Evolutionary conservation across 1,140 invertebrate genomes (phyloP), one percentile per base, ranked within the genome.

Genomic region (Drosophila malerkotliana): DNA sequence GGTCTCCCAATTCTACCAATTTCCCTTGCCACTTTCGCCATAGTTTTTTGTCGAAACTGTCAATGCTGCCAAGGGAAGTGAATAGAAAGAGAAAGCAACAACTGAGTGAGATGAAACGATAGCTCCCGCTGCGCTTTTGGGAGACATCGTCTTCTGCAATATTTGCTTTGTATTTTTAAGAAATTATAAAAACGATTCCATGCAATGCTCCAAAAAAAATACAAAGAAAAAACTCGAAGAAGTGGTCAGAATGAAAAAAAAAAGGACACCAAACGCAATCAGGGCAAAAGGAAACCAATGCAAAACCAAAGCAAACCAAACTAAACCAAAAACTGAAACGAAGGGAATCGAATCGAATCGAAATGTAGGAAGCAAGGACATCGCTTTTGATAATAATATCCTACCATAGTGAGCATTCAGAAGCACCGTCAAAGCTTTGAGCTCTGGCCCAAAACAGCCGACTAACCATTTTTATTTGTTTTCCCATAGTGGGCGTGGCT

Each of bases 91-190:
- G 26, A 28, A 28, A 28, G 26, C 26, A 28, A 7, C 26, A 28
- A 6, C 5, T 5, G 26, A 28, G 26, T 5, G 5, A 28, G 26
- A 28, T 28, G 6, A 7, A 28, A 7, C 26, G 26, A 6, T 28
- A 39, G 18, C 49, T 51, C 73, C 71, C 81, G 78, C 78, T 85
- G 81, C 63, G 73, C 81, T 77, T 81, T 85, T 80, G 77, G 63
- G 81, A 84, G 59, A 48, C 52, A 57, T 56, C 44, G 37, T 26
- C 73, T 71, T 78, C 58, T 77, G 66, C 69, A 81, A 78, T 85
- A 78, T 87, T 87, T 87, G 82, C 83, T 88, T 82, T 87, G 82
- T 87, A 87, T 87, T 87, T 87, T 88, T 82, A 87, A 88, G 72
- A 87, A 87, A 87, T 87, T 87, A 87, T 87, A 88, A 85, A 85